Base-by-base conservation (phyloP, 2,113 vertebrate genomes). In the Elachura formosa region DNA sequence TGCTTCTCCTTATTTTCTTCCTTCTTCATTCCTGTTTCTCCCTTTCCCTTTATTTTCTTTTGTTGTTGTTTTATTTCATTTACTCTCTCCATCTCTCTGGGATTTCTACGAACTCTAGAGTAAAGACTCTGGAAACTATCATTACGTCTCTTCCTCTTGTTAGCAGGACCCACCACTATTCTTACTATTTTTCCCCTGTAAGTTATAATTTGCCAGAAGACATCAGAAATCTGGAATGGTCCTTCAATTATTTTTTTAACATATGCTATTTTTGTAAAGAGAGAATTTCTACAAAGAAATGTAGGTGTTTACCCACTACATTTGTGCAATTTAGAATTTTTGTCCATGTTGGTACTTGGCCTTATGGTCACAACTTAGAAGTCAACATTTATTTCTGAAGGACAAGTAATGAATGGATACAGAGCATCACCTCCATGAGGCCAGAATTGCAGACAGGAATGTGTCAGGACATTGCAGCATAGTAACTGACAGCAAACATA, bases 341-440 rank as follows among this genome's bases (percentile, higher is more conserved):
- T 51, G 22, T 28, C 52, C 49, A 20, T 10, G 6, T 76, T 52
- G 56, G 8, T 54, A 40, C 52, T 22, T 54, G 40, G 43, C n/a
- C 6, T 73, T 61, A 31, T 2, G 20, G 36, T 40, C 62, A 52
- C 33, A 67, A 31, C 26, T 78, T 41, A 55, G 26, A 84, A 81
- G 40, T 7, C 28, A 76, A 28, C 6, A 45, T n/a, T 66, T 45
- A 36, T 40, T 73, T 58, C 63, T 49, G 34, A 88, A 82, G 77
- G 56, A n/a, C 0, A 2, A 73, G 31, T 48, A 59, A 55, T 0
- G 0, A 82, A 51, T 0, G 0, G 46, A 58, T 17, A 84, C 14
- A 77, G 41, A 84, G 21, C 48, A 79, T 8, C 28, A 25, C 31
- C 20, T 40, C n/a, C 31, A 43, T n/a, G 33, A 59, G 61, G 31